Conservation (phyloP, 2,113 vertebrate species). For the Lipophrys pholis region DNA sequence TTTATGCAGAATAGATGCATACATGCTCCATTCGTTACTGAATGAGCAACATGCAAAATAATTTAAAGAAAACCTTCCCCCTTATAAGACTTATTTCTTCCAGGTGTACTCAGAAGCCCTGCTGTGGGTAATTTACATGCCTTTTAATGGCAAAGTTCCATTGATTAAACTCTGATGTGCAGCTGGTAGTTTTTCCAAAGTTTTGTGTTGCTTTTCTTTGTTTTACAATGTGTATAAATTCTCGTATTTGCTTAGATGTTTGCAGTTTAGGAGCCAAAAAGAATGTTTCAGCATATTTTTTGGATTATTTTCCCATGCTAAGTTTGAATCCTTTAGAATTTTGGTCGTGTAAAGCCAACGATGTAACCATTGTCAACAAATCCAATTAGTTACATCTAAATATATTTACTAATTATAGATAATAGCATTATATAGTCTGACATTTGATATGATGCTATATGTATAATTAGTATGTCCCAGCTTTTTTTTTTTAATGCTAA, state of each 20-base stretch:
- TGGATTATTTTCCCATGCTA: slow-evolving; percentile 3
- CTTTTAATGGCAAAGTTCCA: slow-evolving; percentile 59
- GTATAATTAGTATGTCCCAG: neutral
- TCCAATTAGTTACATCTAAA: neutral
- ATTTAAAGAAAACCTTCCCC: neutral
- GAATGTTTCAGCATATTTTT: slow-evolving; percentile 8
- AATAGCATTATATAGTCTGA: neutral
- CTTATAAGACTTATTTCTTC: slow-evolving; percentile 39
- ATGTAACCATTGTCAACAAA: neutral
- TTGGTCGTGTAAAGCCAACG: neutral
- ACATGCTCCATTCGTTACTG: neutral
- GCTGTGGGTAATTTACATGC: slow-evolving; percentile 39
- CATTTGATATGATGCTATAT: slow-evolving; percentile 1
- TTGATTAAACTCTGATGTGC: slow-evolving; percentile 48
- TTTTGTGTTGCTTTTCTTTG: slow-evolving; percentile 39
- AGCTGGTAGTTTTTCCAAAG: slow-evolving; percentile 49
- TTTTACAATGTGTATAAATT: slow-evolving; percentile 68
- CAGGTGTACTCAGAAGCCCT: slow-evolving; percentile 7
- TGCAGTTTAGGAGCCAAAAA: slow-evolving; percentile 26
- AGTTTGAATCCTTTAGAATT: neutral
- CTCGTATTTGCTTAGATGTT: slow-evolving; percentile 52
- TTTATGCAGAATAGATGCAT: too few relatives aligned
- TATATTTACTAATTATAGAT: slow-evolving; percentile 2
- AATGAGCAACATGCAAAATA: neutral
- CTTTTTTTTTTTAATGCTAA: neutral